Conservation (phyloP, 2,888 invertebrate genomes). For the Pyrrhia umbra region DNA sequence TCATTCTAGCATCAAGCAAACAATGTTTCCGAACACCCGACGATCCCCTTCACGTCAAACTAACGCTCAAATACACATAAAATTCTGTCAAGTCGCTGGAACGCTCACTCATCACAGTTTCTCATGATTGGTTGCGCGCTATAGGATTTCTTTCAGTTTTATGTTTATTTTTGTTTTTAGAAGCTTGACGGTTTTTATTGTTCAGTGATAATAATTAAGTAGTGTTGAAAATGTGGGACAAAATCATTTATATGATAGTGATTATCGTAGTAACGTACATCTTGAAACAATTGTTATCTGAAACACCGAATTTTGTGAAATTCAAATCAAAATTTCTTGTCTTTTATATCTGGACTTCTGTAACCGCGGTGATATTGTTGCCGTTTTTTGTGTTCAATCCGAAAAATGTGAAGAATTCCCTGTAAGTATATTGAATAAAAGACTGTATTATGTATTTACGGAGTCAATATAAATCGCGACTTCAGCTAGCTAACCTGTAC, state of each 20-base stretch:
- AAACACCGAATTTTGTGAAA: constrained; percentile 87
- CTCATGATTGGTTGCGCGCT: constrained; percentile 62
- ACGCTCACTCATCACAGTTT: constrained; percentile 44
- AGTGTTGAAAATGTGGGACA: constrained; percentile 80
- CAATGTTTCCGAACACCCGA: constrained; percentile 46
- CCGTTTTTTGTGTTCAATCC: constrained; percentile 88
- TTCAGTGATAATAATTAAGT: constrained; percentile 39
- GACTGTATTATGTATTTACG: constrained; percentile 4
- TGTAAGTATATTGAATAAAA: constrained; percentile 81
- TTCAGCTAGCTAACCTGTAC: constrained; percentile 14
- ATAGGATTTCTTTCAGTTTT: constrained; percentile 48
- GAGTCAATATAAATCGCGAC: constrained; percentile 43
- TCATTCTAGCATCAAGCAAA: constrained; percentile 16
- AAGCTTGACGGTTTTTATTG: constrained; percentile 50
- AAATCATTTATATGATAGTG: constrained; percentile 81
- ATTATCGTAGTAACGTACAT: constrained; percentile 81
- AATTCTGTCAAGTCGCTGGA: constrained; percentile 31
- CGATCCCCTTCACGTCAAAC: constrained; percentile 34
- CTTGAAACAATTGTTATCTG: constrained; percentile 86
- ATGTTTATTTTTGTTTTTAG: constrained; percentile 64
- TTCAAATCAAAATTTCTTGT: constrained; percentile 88
- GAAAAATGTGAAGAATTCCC: constrained; percentile 88
- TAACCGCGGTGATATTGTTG: constrained; percentile 82
- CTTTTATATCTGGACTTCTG: constrained; percentile 85
- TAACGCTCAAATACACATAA: constrained; percentile 23